Evolutionary conservation across 2,797 vertebrate genomes (phyloP).

Genomic region (Lateolabrax maculatus): DNA sequence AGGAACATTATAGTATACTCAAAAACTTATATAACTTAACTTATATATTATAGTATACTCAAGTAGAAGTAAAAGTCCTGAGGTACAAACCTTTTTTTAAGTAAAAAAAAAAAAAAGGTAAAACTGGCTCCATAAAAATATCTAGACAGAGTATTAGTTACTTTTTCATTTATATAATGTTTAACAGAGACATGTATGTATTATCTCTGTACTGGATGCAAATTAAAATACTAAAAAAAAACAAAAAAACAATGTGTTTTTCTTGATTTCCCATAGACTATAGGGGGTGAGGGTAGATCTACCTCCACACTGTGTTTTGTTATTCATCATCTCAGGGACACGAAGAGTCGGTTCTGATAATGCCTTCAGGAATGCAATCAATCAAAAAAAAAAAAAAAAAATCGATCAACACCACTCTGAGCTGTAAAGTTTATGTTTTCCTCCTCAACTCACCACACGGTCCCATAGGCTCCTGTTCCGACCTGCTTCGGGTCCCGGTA

Average conservation of each 20-base stretch:
- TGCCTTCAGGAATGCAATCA: not conserved
- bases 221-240: not conserved
- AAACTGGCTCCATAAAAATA: not conserved
- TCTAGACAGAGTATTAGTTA: not conserved
- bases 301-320: too few species aligned
- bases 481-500: constrained; percentile 93
- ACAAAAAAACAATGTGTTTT: not conserved
- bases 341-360: not conserved
- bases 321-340: not conserved
- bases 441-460: constrained; percentile 90
- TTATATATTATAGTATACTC: too few species aligned
- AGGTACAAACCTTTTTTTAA: too few species aligned
- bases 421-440: too few species aligned
- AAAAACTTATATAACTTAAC: too few species aligned
- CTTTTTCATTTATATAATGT: not conserved
- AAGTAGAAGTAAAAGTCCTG: not conserved
- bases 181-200: not conserved
- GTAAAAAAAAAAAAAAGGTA: not conserved
- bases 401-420: not conserved
- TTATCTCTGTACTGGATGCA: not conserved
- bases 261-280: not conserved
- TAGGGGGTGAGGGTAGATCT: not conserved
- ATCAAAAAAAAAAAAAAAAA: too few species aligned
- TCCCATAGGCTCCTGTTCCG: constrained; percentile 95
- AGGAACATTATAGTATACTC: not conserved